Percentiles rank a stretch among this genome's conserved stretches.
Evolutionary conservation across 2,113 vertebrate species (phyloP).

Genomic region (Pygoscelis adeliae): DNA sequence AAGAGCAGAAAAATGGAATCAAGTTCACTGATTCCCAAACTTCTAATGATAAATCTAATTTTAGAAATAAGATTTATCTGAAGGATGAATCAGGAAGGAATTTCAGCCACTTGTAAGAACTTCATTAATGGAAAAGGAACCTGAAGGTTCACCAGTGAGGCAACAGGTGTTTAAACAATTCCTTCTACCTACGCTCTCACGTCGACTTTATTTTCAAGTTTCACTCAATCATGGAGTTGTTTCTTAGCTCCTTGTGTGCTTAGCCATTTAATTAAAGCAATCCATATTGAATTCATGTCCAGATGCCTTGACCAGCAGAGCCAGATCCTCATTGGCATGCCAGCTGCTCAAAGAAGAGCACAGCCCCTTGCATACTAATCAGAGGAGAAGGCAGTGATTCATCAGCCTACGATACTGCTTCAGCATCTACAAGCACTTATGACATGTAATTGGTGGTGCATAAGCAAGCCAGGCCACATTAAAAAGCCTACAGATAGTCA

Average conservation of each 20-base stretch:
- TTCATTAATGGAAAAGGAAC: not conserved
- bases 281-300: constrained; percentile 87
- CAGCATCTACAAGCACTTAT: constrained; percentile 87
- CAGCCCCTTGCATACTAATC: constrained; percentile 82
- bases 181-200: constrained; percentile 24
- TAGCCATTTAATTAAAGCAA: constrained; percentile 86
- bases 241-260: constrained; percentile 80
- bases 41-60: constrained; percentile 1
- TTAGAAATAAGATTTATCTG: not conserved
- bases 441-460: constrained; percentile 87
- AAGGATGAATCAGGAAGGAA: not conserved
- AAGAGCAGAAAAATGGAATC: constrained; percentile 4
- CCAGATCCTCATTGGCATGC: constrained; percentile 84
- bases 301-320: constrained; percentile 84
- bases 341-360: constrained; percentile 81
- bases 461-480: constrained; percentile 87
- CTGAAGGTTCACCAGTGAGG: constrained; percentile 2
- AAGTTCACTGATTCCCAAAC: not conserved
- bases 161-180: constrained; percentile 59
- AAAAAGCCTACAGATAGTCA: constrained; percentile 87
- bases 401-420: constrained; percentile 79
- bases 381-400: constrained; percentile 81
- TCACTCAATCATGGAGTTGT: constrained; percentile 83
- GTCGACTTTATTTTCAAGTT: constrained; percentile 78
- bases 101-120: constrained; percentile 12